Base-by-base conservation (phyloP, 2,797 vertebrate genomes). In the Hydrophis major region DNA sequence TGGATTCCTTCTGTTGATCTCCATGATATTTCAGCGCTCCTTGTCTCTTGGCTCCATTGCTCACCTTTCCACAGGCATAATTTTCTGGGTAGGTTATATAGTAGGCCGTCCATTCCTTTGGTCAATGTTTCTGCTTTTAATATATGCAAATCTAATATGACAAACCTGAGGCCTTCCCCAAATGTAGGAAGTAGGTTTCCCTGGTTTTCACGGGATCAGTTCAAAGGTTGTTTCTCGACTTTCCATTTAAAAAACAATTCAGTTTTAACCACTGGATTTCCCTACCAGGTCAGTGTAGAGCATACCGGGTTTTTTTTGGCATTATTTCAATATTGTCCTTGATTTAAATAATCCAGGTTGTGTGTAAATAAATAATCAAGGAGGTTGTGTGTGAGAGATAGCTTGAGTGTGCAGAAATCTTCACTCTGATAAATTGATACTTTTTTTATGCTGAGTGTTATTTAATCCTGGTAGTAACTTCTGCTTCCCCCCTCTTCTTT, bases 401-500 rank as follows among this genome's bases (percentile, higher is more conserved):
- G 28, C 1, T 0, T 13, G 88, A 59, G 50, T 25, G 4, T 47
- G 63, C 6, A 5, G 16, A 16, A 8, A 55, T 14, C 18, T 55
- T 27, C 20, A 3, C 13, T 27, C 20, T 1, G 20, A 42, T 32
- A 5, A 56, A n/a, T 20, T 7, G 7, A 11, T 37, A 83, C 22
- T 27, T 59, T 74, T 47, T n/a, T 22, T 53, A 47, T 74, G 10
- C 37, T 27, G 42, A 57, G 25, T n/a, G 22, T 32, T 11, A 50
- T 28, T 22, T 22, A 59, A 4, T 12, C 18, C 27, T 47, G 47
- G 20, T 32, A 32, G 11, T 28, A 25, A 50, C 94, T 96, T 88
- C 12, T 42, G 16, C 28, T 63, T 14, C 28, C 94, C 94, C 95
- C 93, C 90, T 18, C 63, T 42, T 20, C 2, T 11, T 53, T 61